A percentile compares a stretch with the other conserved stretches of the same genome.
Evolutionary conservation across 2,113 vertebrate genomes (phyloP).

Genomic region (Macaca nemestrina): DNA sequence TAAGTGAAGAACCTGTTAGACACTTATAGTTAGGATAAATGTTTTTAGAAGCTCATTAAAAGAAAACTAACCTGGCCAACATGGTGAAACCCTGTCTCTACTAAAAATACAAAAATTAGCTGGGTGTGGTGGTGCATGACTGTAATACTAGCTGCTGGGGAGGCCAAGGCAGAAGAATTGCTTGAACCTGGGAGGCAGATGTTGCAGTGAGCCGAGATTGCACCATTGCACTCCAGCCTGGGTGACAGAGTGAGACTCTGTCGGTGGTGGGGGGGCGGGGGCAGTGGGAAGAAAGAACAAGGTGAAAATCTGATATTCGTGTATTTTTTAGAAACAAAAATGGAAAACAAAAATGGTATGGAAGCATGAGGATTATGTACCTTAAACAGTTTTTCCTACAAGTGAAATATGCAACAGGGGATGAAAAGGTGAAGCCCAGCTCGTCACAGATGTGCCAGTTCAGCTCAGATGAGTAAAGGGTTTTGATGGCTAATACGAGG

Average conservation of each 20-base stretch:
- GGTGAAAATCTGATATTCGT: not conserved
- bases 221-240: no score
- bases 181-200: no score
- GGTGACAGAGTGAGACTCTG: no score
- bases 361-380: not conserved
- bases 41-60: not conserved
- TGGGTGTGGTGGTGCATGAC: no score
- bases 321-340: not conserved
- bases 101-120: no score
- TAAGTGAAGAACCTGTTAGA: not conserved
- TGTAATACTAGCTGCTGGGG: no score
- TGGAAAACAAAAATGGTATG: not conserved
- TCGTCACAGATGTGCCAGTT: not conserved
- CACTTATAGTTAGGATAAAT: not conserved
- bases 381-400: not conserved
- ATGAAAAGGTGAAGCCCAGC: not conserved
- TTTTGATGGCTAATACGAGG: not conserved
- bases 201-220: no score
- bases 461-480: not conserved
- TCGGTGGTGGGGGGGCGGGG: no score
- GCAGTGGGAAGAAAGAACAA: no score
- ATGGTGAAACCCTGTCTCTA: no score
- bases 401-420: not conserved
- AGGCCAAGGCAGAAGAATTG: no score
- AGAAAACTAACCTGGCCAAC: not conserved